These are phyloP conservation scores for Pangasius macronema DNA, from an alignment of 2,797 vertebrate species.

Conservation along the genomic window DNA sequence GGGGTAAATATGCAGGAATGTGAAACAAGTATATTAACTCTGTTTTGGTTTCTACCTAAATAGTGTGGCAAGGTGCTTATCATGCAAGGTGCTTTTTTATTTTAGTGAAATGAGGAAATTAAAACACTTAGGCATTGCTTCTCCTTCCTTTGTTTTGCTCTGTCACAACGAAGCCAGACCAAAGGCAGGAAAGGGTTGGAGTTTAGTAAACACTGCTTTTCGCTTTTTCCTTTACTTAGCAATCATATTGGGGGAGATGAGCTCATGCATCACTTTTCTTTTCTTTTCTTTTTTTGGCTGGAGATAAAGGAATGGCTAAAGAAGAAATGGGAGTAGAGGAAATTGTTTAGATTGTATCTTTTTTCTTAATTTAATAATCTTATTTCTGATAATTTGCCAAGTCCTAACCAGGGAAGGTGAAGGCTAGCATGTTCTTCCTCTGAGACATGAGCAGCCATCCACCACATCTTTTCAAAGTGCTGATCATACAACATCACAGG, in stretches of 20 bases:
- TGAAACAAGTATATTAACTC: neutral
- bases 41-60: neutral
- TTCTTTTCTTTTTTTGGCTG: neutral
- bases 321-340: neutral
- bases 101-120: neutral
- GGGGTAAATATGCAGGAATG: neutral
- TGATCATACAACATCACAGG: neutral
- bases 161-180: conserved; percentile 17
- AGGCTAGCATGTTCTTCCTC: neutral
- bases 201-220: neutral
- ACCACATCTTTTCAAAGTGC: neutral
- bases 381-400: neutral
- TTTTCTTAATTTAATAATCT: neutral
- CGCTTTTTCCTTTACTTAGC: neutral
- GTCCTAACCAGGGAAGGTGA: neutral
- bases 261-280: neutral
- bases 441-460: neutral
- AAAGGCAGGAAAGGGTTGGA: neutral
- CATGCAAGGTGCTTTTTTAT: neutral
- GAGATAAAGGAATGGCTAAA: neutral
- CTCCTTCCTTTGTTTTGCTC: conserved; percentile 16
- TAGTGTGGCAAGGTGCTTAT: neutral
- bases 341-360: neutral
- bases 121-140: neutral
- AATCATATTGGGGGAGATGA: neutral